Evolutionary conservation across 1,140 invertebrate species (phyloP), one percentile per base, ranked within the genome.

Genomic region (Brachionus sp.): DNA sequence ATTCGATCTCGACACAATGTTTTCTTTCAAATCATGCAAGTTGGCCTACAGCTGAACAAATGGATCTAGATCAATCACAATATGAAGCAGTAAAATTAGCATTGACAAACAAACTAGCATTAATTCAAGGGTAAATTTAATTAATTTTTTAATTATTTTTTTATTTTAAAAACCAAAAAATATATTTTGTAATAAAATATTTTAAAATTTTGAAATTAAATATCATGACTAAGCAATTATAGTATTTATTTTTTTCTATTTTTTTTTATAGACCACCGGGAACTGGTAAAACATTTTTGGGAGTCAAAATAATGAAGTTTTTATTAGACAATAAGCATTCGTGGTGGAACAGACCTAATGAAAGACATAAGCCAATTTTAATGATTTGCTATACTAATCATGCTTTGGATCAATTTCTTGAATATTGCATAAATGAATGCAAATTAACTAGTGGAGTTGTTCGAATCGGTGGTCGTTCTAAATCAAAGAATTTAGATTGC

Each of bases 301-400:
- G 93, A 2, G 87, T 93, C 9, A 84, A 93, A 88, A 89, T 94
- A 44, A 90, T 91, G 0, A 87, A 91, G 84, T 90, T 90, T 2
- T 86, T 93, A 6, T 29, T 87, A n/a, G 10, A 75, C 9, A 86
- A 86, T 84, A 64, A 68, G 23, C 35, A 83, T 3, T 46, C 85
- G 5, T 88, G 87, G 87, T 62, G 50, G 77, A 23, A 70, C 1
- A 33, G 42, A 62, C 77, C 33, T 33, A 64, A 35, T 64, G 77
- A 35, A 25, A 46, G 16, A 78, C 25, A 57, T 39, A 75, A 46
- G 25, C 91, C 92, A 6, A 91, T 94, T 78, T 86, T 94, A 3
- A 89, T 95, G 5, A 90, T 94, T 25, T 93, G 93, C 85, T 93
- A 92, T 84, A 94, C 93, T 0, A 95, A 94, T 86, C 93, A 94